Evolutionary conservation across 2,113 vertebrate genomes (phyloP), one percentile per base, ranked within the genome.

Genomic region (Dicentrarchus labrax): DNA sequence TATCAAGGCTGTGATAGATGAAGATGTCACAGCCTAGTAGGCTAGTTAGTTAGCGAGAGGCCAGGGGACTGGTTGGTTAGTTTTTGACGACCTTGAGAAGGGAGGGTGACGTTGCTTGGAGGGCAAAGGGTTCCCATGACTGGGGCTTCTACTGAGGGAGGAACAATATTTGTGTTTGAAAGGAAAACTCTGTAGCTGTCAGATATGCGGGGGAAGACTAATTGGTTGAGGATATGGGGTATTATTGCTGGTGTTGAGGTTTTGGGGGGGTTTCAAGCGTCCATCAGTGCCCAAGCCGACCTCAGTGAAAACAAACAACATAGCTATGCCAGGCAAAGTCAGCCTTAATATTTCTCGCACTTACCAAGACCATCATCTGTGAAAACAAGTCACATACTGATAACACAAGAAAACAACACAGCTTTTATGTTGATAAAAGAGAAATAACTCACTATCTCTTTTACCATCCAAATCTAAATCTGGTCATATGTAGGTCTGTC

Each of bases 1-100:
- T 93, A 93, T 95, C 93, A 92, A 86, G 80, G 60, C 69, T 24
- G 83, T 95, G 94, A 95, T 94, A 90, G 89, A 94, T 95, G 94
- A 85, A 94, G 93, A 92, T 85, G 91, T 94, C 89, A 85, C 68
- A 72, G 85, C 61, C 78, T 61, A 36, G 80, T 68, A 38, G 69
- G 70, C 50, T 66, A 81, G 89, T 89, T 85, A 87, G 86, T 77
- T 50, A 81, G 48, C 8, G 8, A 61, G 61, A 84, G 73, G 73
- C 5, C 24, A 30, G 61, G 51, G 78, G 60, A 70, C 53, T 73
- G 71, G 81, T 89, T 82, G 70, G 83, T 77, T 71, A 48, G 56
- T 48, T 47, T 51, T 76, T 62, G 78, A 17, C 38, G 69, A 84
- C 83, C 85, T 91, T 80, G 84, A 73, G 53, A 70, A 76, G 74